Evolutionary conservation across 1,140 invertebrate genomes (phyloP), one percentile per base, ranked within the genome.

Genomic region (Aradophagus sp.): DNA sequence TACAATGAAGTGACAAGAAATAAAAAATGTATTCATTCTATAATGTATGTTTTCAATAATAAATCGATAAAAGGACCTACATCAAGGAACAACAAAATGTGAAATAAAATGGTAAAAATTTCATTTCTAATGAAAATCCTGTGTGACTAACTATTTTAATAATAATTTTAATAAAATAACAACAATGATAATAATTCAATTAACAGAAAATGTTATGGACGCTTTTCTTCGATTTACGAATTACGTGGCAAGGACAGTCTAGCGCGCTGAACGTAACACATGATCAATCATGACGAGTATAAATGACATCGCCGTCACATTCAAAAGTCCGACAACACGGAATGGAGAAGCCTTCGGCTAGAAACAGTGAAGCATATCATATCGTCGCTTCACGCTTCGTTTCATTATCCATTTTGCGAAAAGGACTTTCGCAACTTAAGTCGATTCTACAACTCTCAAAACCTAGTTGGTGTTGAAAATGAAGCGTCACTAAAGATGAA

Each of bases 371-470:
- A 53, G 56, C 62, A 53, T 55, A 72, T 70, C 66, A 67, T 67
- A 70, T 70, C 70, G 56, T 63, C 56, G 44, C 48, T 75, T 79
- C 68, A 73, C 74, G 73, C 59, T 73, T 76, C 74, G 74, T 80
- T 79, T 81, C 72, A 58, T 73, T 55, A 58, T 38, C 65, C 59
- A 71, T 74, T 74, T 47, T 41, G 31, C 47, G 34, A 52, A 52
- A 65, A 77, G 66, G 61, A 81, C 74, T 81, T 79, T 69, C 65
- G 59, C 67, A 75, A 79, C 73, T 79, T 73, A 69, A 72, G 73
- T 73, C 66, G 61, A 72, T 53, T 48, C 41, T 41, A 45, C 32
- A 56, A 59, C 52, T 62, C 52, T 36, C 35, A 32, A 41, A 47
- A 55, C 34, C 56, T 27, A 52, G 36, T 50, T 32, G 5, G 2